Evolutionary conservation across 2,797 vertebrate species (phyloP).

Genomic region (Amazona ochrocephala): DNA sequence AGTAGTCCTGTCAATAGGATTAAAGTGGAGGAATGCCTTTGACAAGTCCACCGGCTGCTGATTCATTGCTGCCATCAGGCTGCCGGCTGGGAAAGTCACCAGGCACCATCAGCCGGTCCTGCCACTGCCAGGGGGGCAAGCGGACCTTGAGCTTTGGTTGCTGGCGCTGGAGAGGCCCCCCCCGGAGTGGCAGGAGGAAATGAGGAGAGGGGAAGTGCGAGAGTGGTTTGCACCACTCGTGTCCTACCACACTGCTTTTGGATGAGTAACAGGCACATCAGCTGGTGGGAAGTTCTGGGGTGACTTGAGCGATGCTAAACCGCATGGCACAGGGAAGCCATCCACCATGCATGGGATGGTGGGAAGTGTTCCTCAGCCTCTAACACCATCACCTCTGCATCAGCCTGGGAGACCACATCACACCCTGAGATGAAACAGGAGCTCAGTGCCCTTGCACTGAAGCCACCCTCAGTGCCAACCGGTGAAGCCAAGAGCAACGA

Average conservation of each 20-base stretch:
- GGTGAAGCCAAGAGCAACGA: neutral
- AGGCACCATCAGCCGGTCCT: neutral
- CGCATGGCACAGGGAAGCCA: fast-evolving
- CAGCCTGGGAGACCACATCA: neutral
- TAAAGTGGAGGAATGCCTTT: constrained; percentile 77
- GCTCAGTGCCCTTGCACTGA: neutral
- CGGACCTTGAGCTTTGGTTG: neutral
- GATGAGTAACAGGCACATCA: neutral
- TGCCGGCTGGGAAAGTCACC: constrained; percentile 46
- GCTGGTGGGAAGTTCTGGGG: neutral
- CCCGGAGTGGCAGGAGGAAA: neutral
- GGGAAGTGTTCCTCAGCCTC: neutral
- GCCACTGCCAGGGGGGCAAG: neutral
- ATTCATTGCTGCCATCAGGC: constrained; percentile 77
- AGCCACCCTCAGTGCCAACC: neutral
- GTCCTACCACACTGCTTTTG: fast-evolving
- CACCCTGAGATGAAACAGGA: neutral
- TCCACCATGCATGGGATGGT: fast-evolving
- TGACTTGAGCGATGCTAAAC: neutral
- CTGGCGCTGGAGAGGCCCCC: neutral
- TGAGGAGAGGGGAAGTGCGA: fast-evolving
- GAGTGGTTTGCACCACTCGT: neutral
- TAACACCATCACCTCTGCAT: neutral
- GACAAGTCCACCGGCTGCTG: constrained; percentile 71
- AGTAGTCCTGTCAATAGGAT: constrained; percentile 77